Base-by-base conservation (phyloP, 2,888 invertebrate species). In the Microchrysa polita region DNA sequence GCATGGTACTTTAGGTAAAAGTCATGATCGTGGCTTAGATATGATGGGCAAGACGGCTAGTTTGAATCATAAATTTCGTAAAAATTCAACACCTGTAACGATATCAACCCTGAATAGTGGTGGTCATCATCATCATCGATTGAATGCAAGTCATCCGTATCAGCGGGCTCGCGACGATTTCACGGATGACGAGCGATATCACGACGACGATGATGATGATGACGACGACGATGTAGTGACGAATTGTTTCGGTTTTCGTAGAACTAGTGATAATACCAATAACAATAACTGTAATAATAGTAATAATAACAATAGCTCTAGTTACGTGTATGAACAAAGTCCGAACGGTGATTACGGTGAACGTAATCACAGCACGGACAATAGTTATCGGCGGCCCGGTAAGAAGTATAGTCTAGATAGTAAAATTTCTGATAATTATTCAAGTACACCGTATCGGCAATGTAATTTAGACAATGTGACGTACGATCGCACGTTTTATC, bases 391-490 rank as follows among this genome's bases (percentile, higher is more conserved):
- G 60, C 71, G 60, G 12, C 81, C 81, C 0, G 79, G 82, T 0
- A 84, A 84, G 63, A 84, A 84, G 74, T 81, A 82, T 59, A 84
- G 84, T 44, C 78, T 84, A 77, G 84, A 84, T 74, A 84, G 84
- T 76, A 81, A 81, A 77, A 78, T 81, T 67, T 79, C 80, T 76
- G 76, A 77, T 76, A 75, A 55, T 60, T 52, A 20, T 69, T 59
- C 44, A 5, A 72, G 23, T 23, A 40, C 27, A 16, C 34, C 53
- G 34, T 9, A 53, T 42, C 48, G 61, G 34, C 59, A 74, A 59
- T 57, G 72, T 55, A 73, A 76, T 63, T 53, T 77, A 59, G 83
- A 83, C 57, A 81, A 82, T 78, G 80, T 82, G 7, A 84, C 84
- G 1, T 85, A 85, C 57, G 85, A 85, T 79, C 82, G 83, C 10